Base-by-base conservation (phyloP, 2,888 invertebrate genomes). In the Nezara viridula region DNA sequence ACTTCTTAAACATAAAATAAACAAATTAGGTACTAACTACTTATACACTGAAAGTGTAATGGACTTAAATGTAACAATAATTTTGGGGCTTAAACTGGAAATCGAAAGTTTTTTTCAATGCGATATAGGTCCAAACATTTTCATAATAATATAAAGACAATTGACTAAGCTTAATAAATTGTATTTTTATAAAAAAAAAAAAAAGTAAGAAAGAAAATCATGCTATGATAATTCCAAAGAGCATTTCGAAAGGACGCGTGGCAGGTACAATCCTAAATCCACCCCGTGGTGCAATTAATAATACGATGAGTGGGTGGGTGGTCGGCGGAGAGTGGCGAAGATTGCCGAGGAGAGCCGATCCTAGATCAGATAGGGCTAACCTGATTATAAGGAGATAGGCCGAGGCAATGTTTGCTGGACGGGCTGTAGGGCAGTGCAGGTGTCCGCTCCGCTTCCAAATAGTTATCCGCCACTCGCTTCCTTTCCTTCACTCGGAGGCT, bases 321-420 rank as follows among this genome's bases (percentile, higher is more conserved):
- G 81, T 81, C 81, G 81, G 44, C 44, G n/a, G 81, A 81, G 81
- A 47, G 24, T 77, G 77, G 32, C 81, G 81, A 81, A 81, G 81
- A 81, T 47, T n/a, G 7, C 44, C 81, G 81, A 81, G n/a, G 81
- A n/a, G n/a, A n/a, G 81, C 44, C 81, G 81, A 81, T 2, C 44
- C 44, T 44, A 81, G 81, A 81, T 81, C 81, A 81, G 81, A 81
- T 81, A 81, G 81, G 81, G n/a, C 44, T 81, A 81, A 81, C 40
- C 81, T 81, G 81, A 81, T 81, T 81, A 81, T 81, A 81, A 44
- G n/a, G 44, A 81, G 81, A 81, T 81, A 81, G 81, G 44, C n/a
- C 81, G 44, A 47, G 81, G 40, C n/a, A 44, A 81, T 81, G 81
- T 81, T 81, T 81, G 44, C 81, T 81, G 81, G 81, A 81, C n/a